Conservation (phyloP, 2,888 invertebrate species). For the Pedicia rivosa region DNA sequence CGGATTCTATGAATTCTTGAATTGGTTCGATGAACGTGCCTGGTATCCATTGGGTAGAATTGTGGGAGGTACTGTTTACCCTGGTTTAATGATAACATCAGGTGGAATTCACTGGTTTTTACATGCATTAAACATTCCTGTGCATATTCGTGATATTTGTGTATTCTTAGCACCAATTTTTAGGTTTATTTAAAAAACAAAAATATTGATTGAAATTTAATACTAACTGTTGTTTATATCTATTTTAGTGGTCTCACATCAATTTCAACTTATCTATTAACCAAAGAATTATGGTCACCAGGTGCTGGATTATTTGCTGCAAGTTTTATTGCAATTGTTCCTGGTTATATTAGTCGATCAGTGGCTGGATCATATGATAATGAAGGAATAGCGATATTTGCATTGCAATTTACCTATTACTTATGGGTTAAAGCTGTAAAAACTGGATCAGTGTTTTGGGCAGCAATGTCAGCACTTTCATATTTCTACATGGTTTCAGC, state of each 20-base stretch:
- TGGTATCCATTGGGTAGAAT: constrained; percentile 98
- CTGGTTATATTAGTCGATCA: constrained; percentile 96
- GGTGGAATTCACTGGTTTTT: constrained; percentile 91
- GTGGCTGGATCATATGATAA: constrained; percentile 99
- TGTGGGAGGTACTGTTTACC: constrained; percentile 98
- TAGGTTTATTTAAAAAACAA: constrained; percentile 38
- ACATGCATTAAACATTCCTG: constrained; percentile 83
- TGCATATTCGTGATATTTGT: constrained; percentile 96
- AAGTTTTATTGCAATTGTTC: constrained; percentile 96
- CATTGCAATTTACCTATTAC: constrained; percentile 94
- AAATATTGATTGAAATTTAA: neutral
- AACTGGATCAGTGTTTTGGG: constrained; percentile 95
- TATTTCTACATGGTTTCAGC: constrained; percentile 99
- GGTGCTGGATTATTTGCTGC: constrained; percentile 97
- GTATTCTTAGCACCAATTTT: constrained; percentile 97
- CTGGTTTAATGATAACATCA: constrained; percentile 97
- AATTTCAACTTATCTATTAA: constrained; percentile 91
- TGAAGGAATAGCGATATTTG: constrained; percentile 99
- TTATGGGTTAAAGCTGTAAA: constrained; percentile 97
- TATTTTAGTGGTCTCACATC: constrained; percentile 85
- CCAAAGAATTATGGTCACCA: constrained; percentile 92
- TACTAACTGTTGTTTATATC: neutral
- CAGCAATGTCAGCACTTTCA: constrained; percentile 80
- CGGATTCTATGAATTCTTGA: constrained; percentile 98
- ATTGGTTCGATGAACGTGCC: constrained; percentile 99